phyloP scores from a whole-genome alignment of 2,797 vertebrate species.

The Gymnocypris eckloni region DNA sequence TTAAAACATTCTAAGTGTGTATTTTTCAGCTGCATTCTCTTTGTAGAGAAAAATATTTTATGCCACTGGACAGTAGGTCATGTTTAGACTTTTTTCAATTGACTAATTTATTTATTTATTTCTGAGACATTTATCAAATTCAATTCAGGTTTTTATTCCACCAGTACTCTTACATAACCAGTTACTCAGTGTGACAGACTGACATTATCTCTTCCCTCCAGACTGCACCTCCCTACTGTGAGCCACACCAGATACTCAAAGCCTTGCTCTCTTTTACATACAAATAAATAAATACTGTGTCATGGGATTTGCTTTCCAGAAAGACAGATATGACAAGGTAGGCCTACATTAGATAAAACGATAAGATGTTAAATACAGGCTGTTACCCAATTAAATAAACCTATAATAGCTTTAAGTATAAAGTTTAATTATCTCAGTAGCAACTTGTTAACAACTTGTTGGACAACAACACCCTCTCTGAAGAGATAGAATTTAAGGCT shows the following conservation, averaged over 20 bases:
- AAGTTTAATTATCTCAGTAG: too few species aligned
- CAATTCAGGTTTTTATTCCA: not conserved
- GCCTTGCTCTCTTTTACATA: not conserved
- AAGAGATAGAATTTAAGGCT: not conserved
- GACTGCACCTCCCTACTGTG: not conserved
- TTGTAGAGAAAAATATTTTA: too few species aligned
- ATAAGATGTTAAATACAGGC: not conserved
- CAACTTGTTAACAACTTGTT: not conserved
- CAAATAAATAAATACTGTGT: not conserved
- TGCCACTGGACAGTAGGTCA: too few species aligned
- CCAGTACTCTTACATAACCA: not conserved
- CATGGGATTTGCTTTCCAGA: not conserved
- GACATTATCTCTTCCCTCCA: not conserved
- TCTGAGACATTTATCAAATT: not conserved
- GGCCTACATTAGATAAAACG: not conserved
- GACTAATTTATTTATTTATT: not conserved
- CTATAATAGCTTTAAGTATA: too few species aligned
- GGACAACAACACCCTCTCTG: not conserved
- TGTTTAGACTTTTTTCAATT: not conserved
- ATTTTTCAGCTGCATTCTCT: too few species aligned
- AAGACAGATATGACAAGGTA: not conserved
- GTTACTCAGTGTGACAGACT: not conserved
- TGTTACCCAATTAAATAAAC: not conserved
- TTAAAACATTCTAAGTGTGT: too few species aligned
- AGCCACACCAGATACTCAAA: not conserved